Evolutionary conservation across 2,888 invertebrate species (phyloP).

Genomic region (Bimastos eiseni): DNA sequence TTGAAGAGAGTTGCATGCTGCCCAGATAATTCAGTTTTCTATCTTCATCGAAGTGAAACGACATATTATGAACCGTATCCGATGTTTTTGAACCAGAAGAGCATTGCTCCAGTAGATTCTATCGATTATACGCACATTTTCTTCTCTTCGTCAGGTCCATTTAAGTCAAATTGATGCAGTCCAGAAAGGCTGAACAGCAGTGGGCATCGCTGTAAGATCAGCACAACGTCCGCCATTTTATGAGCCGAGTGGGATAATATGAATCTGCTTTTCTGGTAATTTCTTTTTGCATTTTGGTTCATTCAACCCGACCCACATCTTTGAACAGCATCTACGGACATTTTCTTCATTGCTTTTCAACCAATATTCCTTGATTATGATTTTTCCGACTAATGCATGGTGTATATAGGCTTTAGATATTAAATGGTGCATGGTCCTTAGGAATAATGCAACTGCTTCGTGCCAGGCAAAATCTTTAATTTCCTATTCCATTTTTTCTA

Average conservation of each 20-base stretch:
- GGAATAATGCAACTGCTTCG: background rate
- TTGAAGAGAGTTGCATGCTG: no score
- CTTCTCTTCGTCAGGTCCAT: background rate
- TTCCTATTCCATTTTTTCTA: background rate
- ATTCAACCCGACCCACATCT: background rate
- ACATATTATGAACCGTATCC: background rate
- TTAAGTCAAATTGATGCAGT: background rate
- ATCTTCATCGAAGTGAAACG: background rate
- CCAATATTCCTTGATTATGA: background rate
- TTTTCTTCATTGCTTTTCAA: background rate
- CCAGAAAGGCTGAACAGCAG: background rate
- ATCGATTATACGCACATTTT: background rate
- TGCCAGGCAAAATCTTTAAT: background rate
- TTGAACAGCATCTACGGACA: background rate
- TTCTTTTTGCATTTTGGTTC: background rate
- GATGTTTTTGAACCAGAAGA: background rate
- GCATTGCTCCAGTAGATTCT: background rate
- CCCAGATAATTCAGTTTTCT: background rate
- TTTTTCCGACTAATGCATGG: background rate
- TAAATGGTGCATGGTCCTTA: background rate
- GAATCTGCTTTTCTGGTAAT: background rate
- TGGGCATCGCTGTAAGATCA: no score
- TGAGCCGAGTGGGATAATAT: background rate
- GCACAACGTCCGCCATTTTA: background rate
- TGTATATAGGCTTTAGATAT: background rate